These are phyloP conservation scores for Aphelenchoides fujianensis DNA, from an alignment of 1,140 invertebrate species.

Conservation along the genomic window DNA sequence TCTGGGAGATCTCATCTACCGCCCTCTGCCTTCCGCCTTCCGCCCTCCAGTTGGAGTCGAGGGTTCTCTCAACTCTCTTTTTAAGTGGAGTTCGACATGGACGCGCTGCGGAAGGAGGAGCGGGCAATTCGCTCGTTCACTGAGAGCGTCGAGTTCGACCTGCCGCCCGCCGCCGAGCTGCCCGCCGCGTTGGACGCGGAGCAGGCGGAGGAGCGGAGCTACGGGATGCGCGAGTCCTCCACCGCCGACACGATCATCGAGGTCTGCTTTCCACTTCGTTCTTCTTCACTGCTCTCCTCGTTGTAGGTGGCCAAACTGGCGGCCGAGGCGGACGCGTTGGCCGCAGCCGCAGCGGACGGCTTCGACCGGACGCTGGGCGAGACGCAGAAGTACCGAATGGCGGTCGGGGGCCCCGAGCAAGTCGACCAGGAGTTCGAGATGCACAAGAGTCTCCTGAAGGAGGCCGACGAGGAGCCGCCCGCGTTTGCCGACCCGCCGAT, in stretches of 20 bases:
- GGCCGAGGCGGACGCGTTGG: constrained; percentile 17
- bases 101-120: constrained; percentile 47
- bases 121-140: constrained; percentile 58
- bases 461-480: constrained; percentile 38
- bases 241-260: constrained; percentile 60
- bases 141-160: constrained; percentile 57
- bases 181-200: constrained; percentile 52
- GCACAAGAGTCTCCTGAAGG: constrained; percentile 50
- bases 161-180: constrained; percentile 49
- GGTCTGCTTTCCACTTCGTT: constrained; percentile 42
- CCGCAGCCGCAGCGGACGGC: constrained; percentile 9
- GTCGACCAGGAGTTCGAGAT: constrained; percentile 59
- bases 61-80: not conserved
- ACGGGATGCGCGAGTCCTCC: constrained; percentile 38
- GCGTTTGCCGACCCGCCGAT: not conserved
- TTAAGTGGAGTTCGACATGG: constrained; percentile 39
- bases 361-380: constrained; percentile 47
- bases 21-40: too few relatives aligned
- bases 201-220: constrained; percentile 25
- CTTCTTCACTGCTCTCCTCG: constrained; percentile 26
- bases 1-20: too few relatives aligned
- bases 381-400: constrained; percentile 59
- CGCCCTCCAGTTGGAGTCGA: too few relatives aligned
- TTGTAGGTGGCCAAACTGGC: constrained; percentile 29
- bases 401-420: constrained; percentile 55